A percentile compares a stretch with the other conserved stretches of the same genome.
Evolutionary conservation across 2,113 vertebrate species (phyloP).

Genomic region (Lycocorax pyrrhopterus): DNA sequence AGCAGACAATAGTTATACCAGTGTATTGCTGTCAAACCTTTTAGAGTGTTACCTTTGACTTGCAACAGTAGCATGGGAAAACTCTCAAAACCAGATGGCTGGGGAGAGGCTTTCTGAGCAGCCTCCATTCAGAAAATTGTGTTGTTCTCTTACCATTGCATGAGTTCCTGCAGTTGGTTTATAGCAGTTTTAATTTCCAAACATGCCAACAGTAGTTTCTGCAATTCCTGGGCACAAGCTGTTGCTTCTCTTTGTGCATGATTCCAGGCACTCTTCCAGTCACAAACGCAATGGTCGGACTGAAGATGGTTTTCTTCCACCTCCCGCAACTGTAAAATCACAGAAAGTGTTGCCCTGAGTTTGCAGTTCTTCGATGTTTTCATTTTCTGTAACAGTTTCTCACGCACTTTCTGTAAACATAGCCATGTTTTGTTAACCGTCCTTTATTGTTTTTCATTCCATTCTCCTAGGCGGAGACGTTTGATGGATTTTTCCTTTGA

Average conservation of each 20-base stretch:
- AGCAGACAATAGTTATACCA: neutral
- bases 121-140: neutral
- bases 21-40: neutral
- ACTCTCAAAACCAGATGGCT: neutral
- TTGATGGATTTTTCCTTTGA: too few relatives aligned
- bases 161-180: conserved; percentile 79
- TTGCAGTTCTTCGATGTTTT: too few relatives aligned
- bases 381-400: too few relatives aligned
- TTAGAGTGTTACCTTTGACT: neutral
- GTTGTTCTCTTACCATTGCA: conserved; percentile 76
- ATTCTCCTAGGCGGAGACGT: too few relatives aligned
- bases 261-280: conserved; percentile 67
- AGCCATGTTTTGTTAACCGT: too few relatives aligned
- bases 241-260: conserved; percentile 71
- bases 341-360: too few relatives aligned
- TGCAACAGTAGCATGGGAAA: neutral
- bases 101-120: neutral
- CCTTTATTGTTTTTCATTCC: too few relatives aligned
- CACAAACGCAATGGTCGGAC: conserved; percentile 65
- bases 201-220: conserved; percentile 69
- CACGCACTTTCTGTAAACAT: too few relatives aligned
- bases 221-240: conserved; percentile 69
- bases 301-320: conserved; percentile 72
- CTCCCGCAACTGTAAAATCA: conserved; percentile 75
- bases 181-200: conserved; percentile 47